A percentile compares a stretch with the other conserved stretches of the same genome.
Evolutionary conservation across 2,888 invertebrate species (phyloP).

Genomic region (Dinocampus coccinellae): DNA sequence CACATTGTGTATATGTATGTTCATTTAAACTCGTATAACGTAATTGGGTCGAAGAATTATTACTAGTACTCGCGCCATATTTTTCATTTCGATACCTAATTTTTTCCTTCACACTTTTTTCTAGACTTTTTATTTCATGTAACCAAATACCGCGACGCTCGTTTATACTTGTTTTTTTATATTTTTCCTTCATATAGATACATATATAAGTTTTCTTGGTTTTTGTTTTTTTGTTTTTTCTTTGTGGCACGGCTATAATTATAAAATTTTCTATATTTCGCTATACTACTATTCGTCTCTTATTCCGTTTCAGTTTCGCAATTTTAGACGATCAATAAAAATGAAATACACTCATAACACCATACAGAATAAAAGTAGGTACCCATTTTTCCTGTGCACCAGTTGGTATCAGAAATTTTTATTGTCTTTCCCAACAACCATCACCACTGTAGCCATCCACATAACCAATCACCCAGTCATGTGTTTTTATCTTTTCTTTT

Average conservation of each 20-base stretch:
- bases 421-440: constrained; percentile 16
- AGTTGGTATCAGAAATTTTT: constrained; percentile 42
- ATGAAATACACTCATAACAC: constrained; percentile 47
- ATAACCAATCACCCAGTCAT: constrained; percentile 31
- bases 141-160: no score
- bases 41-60: no score
- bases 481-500: constrained; percentile 7
- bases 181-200: background rate
- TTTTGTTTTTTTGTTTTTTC: constrained; percentile 28
- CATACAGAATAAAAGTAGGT: constrained; percentile 57
- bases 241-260: constrained; percentile 4
- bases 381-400: constrained; percentile 48
- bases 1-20: no score
- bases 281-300: constrained; percentile 22
- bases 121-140: no score
- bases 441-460: no score
- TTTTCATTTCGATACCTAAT: no score
- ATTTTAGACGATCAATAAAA: constrained; percentile 61
- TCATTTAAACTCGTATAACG: no score
- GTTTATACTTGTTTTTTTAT: no score
- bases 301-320: constrained; percentile 61
- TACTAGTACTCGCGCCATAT: no score
- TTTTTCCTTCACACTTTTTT: no score
- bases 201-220: constrained; percentile 16
- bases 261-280: constrained; percentile 24